Base-by-base conservation (phyloP, 2,888 invertebrate genomes). In the Drosophila meridiana region DNA sequence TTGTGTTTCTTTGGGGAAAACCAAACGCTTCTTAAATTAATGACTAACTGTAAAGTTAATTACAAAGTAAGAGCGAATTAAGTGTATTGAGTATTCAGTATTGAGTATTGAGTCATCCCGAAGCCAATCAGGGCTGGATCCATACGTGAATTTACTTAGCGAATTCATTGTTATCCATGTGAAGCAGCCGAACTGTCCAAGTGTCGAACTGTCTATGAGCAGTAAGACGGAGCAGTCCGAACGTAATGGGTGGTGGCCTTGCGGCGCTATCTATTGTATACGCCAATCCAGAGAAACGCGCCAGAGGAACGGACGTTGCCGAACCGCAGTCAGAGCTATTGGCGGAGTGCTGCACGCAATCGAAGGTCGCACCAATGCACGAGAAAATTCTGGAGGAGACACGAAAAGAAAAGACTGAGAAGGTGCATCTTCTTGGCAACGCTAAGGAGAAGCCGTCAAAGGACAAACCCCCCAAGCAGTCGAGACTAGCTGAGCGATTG, bases 181-280 rank as follows among this genome's bases (percentile, higher is more conserved):
- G 36, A 56, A 62, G 34, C 26, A 52, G 7, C 34, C 4, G 6
- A 38, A 9, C 45, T n/a, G 50, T 60, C 48, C 30, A 4, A 14
- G 2, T 48, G 53, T 40, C 40, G 53, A 26, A 11, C 50, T 40
- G 52, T 53, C 67, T 76, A 69, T 67, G 66, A 67, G 67, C 77
- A 77, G 62, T 65, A 78, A 69, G 78, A 71, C 60, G 78, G 73
- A 72, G 72, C 70, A 72, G 72, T 74, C 78, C 80, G 65, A 73
- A 70, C 91, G 92, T 92, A 88, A 93, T 93, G 92, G 92, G 92
- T 88, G 92, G 92, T 83, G 91, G 92, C 81, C 92, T 92, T 88
- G 86, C 87, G 79, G 90, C 90, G 82, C 89, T 90, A 76, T 89
- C 91, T 78, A 82, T 85, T 57, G 80, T 74, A 76, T 69, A 82